Evolutionary conservation across 2,113 vertebrate genomes (phyloP).

Genomic region (Phodopus roborovskii): DNA sequence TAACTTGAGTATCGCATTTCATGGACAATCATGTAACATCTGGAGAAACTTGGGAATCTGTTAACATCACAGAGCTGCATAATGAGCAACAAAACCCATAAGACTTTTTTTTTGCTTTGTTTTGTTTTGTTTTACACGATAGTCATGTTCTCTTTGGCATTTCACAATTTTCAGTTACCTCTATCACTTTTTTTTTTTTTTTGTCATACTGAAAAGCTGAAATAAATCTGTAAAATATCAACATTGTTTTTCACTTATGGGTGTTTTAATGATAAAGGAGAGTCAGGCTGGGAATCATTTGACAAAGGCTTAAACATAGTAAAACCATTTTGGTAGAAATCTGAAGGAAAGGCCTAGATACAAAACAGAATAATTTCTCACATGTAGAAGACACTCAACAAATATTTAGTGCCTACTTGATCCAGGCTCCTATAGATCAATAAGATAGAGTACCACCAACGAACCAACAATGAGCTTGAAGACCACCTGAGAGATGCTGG

Average conservation of each 20-base stretch:
- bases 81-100: neutral
- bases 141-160: neutral
- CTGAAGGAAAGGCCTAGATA: neutral
- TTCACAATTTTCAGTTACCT: neutral
- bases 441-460: neutral
- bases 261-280: neutral
- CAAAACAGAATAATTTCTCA: neutral
- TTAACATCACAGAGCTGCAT: neutral
- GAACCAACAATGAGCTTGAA: neutral
- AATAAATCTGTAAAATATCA: neutral
- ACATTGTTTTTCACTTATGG: neutral
- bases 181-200: neutral
- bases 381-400: neutral
- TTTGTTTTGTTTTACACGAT: neutral
- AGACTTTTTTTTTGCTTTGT: too few species aligned
- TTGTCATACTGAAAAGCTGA: neutral
- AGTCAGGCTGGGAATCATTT: neutral
- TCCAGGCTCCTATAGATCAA: accelerated
- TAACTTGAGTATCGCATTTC: neutral
- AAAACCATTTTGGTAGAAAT: neutral
- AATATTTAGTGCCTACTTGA: neutral
- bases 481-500: too few species aligned
- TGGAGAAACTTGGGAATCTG: neutral
- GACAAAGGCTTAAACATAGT: neutral
- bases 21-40: neutral